A percentile compares a stretch with the other conserved stretches of the same genome.
phyloP scores from a whole-genome alignment of 1,140 invertebrate genomes.

The Cydia strobilella region DNA sequence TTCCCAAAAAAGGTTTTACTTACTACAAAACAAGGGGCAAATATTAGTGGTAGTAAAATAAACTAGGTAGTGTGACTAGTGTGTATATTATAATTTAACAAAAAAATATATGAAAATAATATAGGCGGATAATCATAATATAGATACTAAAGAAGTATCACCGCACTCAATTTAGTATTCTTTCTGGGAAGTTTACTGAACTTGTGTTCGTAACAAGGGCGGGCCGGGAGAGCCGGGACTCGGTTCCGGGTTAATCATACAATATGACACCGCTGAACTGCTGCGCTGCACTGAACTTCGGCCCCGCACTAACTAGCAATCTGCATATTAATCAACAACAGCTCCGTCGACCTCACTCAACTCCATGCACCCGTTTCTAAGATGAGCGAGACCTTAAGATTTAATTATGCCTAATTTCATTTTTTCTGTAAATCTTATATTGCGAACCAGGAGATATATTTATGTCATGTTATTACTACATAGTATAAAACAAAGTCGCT shows the following conservation, averaged over 20 bases:
- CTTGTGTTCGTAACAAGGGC: slow-evolving; percentile 14
- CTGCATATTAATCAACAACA: slow-evolving; percentile 32
- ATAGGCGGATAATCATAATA: background rate
- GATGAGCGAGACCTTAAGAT: background rate
- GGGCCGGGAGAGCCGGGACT: background rate
- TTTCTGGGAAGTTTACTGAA: background rate
- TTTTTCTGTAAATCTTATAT: background rate
- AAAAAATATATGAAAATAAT: background rate
- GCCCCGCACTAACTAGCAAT: slow-evolving; percentile 30
- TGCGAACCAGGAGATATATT: background rate
- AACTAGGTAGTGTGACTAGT: background rate
- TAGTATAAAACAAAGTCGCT: no score
- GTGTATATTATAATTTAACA: background rate
- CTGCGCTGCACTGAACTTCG: slow-evolving; percentile 23
- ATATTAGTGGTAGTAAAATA: background rate
- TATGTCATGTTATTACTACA: no score
- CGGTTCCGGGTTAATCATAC: slow-evolving; percentile 20
- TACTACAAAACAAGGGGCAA: no score
- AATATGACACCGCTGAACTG: slow-evolving; percentile 32
- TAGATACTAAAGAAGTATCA: background rate
- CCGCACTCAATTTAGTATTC: slow-evolving; percentile 21
- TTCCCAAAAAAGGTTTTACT: no score
- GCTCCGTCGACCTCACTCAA: slow-evolving; percentile 19
- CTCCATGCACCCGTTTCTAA: slow-evolving; percentile 11
- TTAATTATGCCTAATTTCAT: slow-evolving; percentile 14